phyloP scores from a whole-genome alignment of 2,888 invertebrate genomes.

The Acleris sparsana region DNA sequence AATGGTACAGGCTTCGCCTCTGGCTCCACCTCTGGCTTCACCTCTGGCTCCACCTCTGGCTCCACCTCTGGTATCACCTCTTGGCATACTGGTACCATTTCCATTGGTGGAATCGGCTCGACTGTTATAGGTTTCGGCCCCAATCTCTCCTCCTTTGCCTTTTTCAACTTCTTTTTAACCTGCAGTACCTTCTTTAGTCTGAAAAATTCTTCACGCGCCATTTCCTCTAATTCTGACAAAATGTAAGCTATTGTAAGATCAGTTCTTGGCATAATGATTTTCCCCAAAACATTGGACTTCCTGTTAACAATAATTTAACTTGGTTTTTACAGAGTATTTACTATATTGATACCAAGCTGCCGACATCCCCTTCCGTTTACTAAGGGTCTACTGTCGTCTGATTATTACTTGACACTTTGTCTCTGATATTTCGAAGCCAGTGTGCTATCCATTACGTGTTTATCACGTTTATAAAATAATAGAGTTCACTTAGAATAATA shows the following conservation, averaged over 20 bases:
- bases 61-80: no score
- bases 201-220: constrained; percentile 52
- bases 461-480: no score
- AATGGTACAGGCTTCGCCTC: background rate
- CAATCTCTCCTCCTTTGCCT: constrained; percentile 1
- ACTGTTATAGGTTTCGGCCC: no score
- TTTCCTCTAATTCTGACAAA: constrained; percentile 51
- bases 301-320: constrained; percentile 45
- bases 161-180: constrained; percentile 43
- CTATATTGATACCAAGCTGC: constrained; percentile 38
- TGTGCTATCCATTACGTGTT: no score
- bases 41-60: no score
- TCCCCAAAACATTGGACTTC: constrained; percentile 52
- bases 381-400: constrained; percentile 42
- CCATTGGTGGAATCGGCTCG: background rate
- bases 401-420: no score
- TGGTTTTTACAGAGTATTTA: background rate
- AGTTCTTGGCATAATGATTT: constrained; percentile 53
- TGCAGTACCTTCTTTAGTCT: constrained; percentile 47
- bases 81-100: background rate
- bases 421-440: no score
- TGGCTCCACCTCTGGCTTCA: no score
- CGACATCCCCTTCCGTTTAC: constrained; percentile 41
- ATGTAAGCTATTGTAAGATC: constrained; percentile 50
- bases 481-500: no score